These are phyloP conservation scores for Campylomormyrus tamandua DNA, from an alignment of 2,113 vertebrate species.

Conservation along the genomic window DNA sequence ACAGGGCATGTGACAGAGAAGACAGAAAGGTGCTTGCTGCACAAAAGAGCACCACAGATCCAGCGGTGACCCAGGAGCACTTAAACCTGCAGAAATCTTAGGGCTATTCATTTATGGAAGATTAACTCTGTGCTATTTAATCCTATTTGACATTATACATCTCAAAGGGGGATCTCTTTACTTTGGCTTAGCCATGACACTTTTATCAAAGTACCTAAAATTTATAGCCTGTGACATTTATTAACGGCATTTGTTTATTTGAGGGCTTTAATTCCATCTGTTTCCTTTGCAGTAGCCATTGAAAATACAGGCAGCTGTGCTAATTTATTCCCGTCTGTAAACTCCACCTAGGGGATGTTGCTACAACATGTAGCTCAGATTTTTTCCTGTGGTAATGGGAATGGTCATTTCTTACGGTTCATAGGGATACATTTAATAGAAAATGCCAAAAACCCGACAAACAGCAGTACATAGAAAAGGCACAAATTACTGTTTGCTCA, in stretches of 20 bases:
- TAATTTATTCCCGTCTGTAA: neutral
- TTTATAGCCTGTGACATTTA: neutral
- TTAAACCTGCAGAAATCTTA: neutral
- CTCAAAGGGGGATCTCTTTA: neutral
- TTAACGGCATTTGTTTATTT: neutral
- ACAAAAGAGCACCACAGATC: neutral
- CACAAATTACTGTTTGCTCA: too few relatives aligned
- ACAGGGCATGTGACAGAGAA: neutral
- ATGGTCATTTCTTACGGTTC: neutral
- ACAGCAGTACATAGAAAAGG: neutral
- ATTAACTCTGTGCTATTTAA: constrained; percentile 36
- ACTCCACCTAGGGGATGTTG: neutral
- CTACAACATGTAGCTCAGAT: neutral
- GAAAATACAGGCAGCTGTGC: neutral
- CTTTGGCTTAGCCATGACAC: neutral
- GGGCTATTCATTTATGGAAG: constrained; percentile 30
- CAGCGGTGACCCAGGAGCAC: neutral
- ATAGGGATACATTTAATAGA: neutral
- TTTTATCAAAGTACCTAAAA: neutral
- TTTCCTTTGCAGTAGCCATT: neutral
- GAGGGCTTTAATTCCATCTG: neutral
- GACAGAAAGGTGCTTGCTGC: neutral
- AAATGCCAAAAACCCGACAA: neutral
- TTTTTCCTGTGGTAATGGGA: neutral
- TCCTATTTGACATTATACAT: constrained; percentile 33